Percentiles rank a stretch among this genome's conserved stretches.
Evolutionary conservation across 2,888 invertebrate species (phyloP).

Genomic region (Bruchidius siliquastri): DNA sequence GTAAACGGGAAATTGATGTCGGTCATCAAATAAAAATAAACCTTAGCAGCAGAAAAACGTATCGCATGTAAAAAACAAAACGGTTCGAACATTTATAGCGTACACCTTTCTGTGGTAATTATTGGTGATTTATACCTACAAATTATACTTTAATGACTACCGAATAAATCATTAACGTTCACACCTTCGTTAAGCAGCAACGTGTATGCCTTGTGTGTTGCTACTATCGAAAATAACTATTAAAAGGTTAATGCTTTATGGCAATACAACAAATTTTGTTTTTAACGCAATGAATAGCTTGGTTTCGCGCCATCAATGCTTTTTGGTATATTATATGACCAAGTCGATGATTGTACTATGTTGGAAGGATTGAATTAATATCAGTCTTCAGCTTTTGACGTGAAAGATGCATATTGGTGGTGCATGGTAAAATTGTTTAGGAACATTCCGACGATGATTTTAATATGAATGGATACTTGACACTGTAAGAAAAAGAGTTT

Average conservation of each 20-base stretch:
- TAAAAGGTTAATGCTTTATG: not conserved
- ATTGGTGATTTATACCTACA: not conserved
- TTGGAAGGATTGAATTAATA: no score
- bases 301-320: no score
- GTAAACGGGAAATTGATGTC: not conserved
- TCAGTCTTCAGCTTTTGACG: no score
- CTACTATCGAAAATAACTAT: not conserved
- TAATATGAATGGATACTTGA: no score
- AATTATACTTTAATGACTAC: not conserved
- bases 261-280: no score
- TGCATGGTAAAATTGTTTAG: no score
- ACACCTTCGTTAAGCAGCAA: not conserved
- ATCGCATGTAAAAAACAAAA: not conserved
- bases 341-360: no score
- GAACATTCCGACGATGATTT: no score
- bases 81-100: not conserved
- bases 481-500: no score
- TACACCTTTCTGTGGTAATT: not conserved
- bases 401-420: no score
- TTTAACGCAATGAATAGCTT: no score
- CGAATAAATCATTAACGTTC: not conserved
- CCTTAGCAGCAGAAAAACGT: not conserved
- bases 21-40: not conserved
- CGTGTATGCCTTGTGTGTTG: not conserved
- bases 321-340: no score